Percentiles rank a stretch among this genome's conserved stretches.
These are phyloP conservation scores for Drosophila gunungcola DNA, from an alignment of 1,140 invertebrate genomes.

Conservation along the genomic window DNA sequence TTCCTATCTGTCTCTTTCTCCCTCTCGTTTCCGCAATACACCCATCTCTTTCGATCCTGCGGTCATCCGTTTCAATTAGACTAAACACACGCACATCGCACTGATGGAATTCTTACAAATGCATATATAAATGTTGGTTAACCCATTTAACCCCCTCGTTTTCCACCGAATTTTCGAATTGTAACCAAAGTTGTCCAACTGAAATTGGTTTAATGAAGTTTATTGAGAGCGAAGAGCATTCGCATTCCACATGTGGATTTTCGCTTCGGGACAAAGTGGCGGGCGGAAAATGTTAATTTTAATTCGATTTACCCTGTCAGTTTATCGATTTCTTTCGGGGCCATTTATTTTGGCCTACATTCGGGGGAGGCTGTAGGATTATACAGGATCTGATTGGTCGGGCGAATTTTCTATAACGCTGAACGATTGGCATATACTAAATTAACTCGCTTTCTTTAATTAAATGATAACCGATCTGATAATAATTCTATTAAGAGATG, in stretches of 20 bases:
- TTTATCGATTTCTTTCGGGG: slow-evolving; percentile 17
- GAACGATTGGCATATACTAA: background rate
- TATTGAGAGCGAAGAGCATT: slow-evolving; percentile 28
- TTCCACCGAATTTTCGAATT: slow-evolving; percentile 22
- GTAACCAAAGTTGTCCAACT: slow-evolving; percentile 31
- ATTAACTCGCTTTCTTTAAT: background rate
- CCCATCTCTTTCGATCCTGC: slow-evolving; percentile 25
- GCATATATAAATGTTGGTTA: slow-evolving; percentile 37
- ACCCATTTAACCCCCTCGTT: slow-evolving; percentile 10
- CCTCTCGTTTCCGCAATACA: background rate
- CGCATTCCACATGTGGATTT: slow-evolving; percentile 16
- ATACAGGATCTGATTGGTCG: background rate
- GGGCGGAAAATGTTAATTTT: slow-evolving; percentile 40
- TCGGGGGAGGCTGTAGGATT: background rate
- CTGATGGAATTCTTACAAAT: slow-evolving; percentile 12
- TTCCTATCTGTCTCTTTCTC: background rate
- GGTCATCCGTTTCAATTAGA: slow-evolving; percentile 60
- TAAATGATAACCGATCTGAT: background rate
- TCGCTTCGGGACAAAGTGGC: background rate
- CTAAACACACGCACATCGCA: slow-evolving; percentile 28
- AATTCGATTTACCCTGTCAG: slow-evolving; percentile 38
- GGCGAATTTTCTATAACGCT: background rate
- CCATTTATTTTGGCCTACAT: slow-evolving; percentile 14
- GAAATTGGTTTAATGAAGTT: slow-evolving; percentile 49
- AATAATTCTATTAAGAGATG: background rate